Evolutionary conservation across 1,140 invertebrate genomes (phyloP), one percentile per base, ranked within the genome.

Genomic region (Drosophila persimilis): DNA sequence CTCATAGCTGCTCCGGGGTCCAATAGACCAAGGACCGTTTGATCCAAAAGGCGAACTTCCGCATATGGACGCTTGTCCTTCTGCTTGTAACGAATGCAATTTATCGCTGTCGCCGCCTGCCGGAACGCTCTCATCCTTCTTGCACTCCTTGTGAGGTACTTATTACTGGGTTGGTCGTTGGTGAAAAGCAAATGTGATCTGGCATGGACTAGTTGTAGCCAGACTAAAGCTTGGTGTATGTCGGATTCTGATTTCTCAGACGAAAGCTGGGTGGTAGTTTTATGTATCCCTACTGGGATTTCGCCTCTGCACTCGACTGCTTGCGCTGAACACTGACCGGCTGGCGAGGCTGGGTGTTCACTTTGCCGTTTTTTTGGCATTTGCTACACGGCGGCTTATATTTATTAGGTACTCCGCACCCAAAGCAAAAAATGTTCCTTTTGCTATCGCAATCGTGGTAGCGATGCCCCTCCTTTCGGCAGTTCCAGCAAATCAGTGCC

Each of bases 401-500:
- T 6, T 31, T 31, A 3, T 31, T 31, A 31, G 1, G 29, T 26
- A 3, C 41, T 47, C 53, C 39, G 17, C 39, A 55, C 3, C 22
- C 53, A 4, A n/a, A 44, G 2, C 45, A 58, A 9, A 58, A 58
- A 4, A 58, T 22, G 6, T 6, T 56, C 6, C 58, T 45, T 15
- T 56, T 53, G 5, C 20, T 35, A 1, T 35, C 11, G 8, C 71
- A 73, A 11, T 73, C 50, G 0, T 69, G 53, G 24, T 62, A 61
- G 8, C 57, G 17, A 26, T 73, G 58, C 3, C 64, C 71, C 7
- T 50, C 31, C 15, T 65, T 53, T 0, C 31, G 51, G 20, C 64
- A 73, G 3, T 74, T 73, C 31, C 65, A 73, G 22, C 58, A 73
- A 9, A 69, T 43, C 5, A 53, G 2, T 0, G 51, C 62, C 20